Evolutionary conservation across 64 coral and sea anemone species (phyloP), one percentile per base, ranked within the genome.

Genomic region (Pocillopora damicornis): DNA sequence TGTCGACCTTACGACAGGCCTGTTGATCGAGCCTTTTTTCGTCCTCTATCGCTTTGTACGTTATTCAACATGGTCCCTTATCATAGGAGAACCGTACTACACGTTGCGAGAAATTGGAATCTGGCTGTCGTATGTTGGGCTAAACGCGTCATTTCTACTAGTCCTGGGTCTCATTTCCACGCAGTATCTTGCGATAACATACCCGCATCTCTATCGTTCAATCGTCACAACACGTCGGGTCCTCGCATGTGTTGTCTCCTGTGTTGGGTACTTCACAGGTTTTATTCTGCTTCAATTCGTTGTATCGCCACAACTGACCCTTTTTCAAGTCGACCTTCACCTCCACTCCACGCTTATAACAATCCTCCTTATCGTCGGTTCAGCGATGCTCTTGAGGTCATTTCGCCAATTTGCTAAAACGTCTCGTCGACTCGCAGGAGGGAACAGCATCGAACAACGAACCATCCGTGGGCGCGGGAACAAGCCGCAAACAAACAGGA

Each of bases 341-440:
- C 69, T 90, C 20, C 89, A 90, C 80, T 76, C 89, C 5, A 90
- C 89, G 20, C 60, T 85, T 15, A 90, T 86, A 25, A 64, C 89
- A 12, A 37, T 86, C 5, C 18, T 90, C 0, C 73, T 90, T 17
- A 76, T 86, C 16, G 5, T 20, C 9, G 7, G 20, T 57, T 83
- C 73, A 18, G 18, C 62, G 13, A 51, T 84, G 69, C 57, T 90
- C 42, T 90, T 84, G 59, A 90, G 62, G 30, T 61, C 82, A 22
- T 86, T 66, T 76, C 89, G 73, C 16, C 73, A 76, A 72, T 85
- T 72, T 56, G 81, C 81, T 13, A 30, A 85, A 85, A 18, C 11
- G 2, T 73, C 81, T 45, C 37, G 37, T 61, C 80, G 59, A 1
- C 72, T 76, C 57, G 73, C 67, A 82, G 67, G 64, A 36, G 15